Conservation (phyloP, 2,888 invertebrate species). For the Anthophora plumipes region DNA sequence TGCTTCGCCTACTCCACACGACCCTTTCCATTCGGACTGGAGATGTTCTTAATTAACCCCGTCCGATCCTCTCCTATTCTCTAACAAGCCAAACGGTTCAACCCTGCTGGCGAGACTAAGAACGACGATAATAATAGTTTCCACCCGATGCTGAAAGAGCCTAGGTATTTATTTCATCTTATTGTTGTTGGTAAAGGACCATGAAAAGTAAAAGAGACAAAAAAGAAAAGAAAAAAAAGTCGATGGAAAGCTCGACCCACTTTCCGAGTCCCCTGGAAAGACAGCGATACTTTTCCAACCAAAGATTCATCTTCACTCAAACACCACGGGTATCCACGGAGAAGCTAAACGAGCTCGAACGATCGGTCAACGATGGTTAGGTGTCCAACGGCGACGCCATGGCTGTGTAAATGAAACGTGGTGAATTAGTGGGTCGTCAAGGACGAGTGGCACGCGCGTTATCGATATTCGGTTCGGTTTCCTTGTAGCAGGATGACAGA, state of each 20-base stretch:
- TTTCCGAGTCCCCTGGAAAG: too few species aligned
- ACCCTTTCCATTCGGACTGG: not conserved
- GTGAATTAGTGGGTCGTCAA: slow-evolving; percentile 74
- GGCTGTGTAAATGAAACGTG: not conserved
- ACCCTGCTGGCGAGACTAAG: too few species aligned
- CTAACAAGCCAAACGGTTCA: not conserved
- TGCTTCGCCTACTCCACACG: not conserved
- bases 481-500: slow-evolving; percentile 77
- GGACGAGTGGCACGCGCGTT: slow-evolving; percentile 76
- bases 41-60: slow-evolving; percentile 18
- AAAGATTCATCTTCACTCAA: too few species aligned
- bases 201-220: too few species aligned
- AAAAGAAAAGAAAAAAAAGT: too few species aligned
- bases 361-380: not conserved
- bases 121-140: not conserved
- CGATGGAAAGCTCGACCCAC: too few species aligned
- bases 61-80: slow-evolving; percentile 11
- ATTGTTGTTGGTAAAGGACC: too few species aligned
- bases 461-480: slow-evolving; percentile 77
- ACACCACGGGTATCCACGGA: too few species aligned
- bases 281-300: too few species aligned
- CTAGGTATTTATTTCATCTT: too few species aligned
- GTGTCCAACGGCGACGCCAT: not conserved
- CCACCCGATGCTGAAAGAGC: not conserved
- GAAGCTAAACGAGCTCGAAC: not conserved